phyloP scores from a whole-genome alignment of 2,888 invertebrate species.

The Nymphalis urticae region DNA sequence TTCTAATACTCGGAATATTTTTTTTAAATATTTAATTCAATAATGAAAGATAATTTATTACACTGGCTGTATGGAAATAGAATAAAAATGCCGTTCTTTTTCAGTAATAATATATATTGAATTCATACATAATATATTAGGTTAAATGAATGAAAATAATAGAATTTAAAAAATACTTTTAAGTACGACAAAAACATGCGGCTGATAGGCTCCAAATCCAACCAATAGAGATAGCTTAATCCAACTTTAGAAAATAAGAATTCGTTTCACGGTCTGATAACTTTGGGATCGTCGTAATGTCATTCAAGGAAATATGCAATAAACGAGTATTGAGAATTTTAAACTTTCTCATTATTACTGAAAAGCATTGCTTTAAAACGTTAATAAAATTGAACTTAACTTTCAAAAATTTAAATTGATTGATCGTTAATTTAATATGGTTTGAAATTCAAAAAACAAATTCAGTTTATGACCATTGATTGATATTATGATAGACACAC shows the following conservation, averaged over 20 bases:
- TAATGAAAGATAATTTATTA: too few species aligned
- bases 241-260: slow-evolving; percentile 7
- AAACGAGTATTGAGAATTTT: not conserved
- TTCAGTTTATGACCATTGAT: not conserved
- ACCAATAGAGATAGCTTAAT: slow-evolving; percentile 16
- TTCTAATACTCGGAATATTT: too few species aligned
- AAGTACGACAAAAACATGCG: not conserved
- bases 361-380: not conserved
- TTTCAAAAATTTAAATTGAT: not conserved
- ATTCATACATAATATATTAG: too few species aligned
- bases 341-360: slow-evolving; percentile 2
- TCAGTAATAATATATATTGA: too few species aligned
- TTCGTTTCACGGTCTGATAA: slow-evolving; percentile 12
- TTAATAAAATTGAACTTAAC: not conserved
- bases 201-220: slow-evolving; percentile 6
- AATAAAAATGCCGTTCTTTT: too few species aligned
- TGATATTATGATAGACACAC: not conserved
- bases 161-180: not conserved
- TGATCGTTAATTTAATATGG: too few species aligned
- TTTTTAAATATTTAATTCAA: too few species aligned
- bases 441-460: too few species aligned
- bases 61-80: too few species aligned
- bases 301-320: slow-evolving; percentile 7
- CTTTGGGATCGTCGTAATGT: slow-evolving; percentile 9
- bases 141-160: too few species aligned